Evolutionary conservation across 2,888 invertebrate species (phyloP), one percentile per base, ranked within the genome.

Genomic region (Sinohyriopsis cumingii): DNA sequence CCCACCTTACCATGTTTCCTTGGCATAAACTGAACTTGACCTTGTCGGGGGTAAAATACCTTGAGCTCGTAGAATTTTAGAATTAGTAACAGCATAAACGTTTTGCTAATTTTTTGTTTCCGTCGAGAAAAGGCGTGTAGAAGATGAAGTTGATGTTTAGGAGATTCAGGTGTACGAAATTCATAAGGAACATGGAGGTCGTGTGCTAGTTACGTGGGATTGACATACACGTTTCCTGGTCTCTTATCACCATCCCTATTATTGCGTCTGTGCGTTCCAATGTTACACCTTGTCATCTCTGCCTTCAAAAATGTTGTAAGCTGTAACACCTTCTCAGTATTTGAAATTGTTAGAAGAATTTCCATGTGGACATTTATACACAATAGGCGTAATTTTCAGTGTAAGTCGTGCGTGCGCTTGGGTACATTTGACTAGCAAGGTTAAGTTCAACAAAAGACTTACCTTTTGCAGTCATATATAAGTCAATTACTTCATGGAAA

Each of bases 41-140:
- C 69, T 24, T 71, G 64, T 20, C n/a, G 68, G 61, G n/a, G 78
- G 77, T 15, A 70, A 69, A 53, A 76, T 69, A 53, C 76, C 78
- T 63, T 80, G 81, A 22, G 81, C 80, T 59, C 76, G 67, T n/a
- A 71, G 72, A 59, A 81, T 72, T 25, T 80, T 78, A 25, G 81
- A 79, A 69, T 81, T 80, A 28, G 76, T 74, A 54, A 79, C 76
- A 59, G 79, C 79, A 65, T 78, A 78, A 20, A 79, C 76, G 55
- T 74, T 75, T 28, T 3, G 5, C 4, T 3, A 28, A 28, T 28
- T 1, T 28, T 28, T 28, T 28, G 25, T 25, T 25, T 25, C 5
- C 5, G 4, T 28, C 28, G 5, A 28, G 5, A 28, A 3, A 5
- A 5, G 28, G 28, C 3, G 68, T 6, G 79, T 72, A 15, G 77